phyloP scores from a whole-genome alignment of 2,797 vertebrate genomes.

The Anguilla pacifica region DNA sequence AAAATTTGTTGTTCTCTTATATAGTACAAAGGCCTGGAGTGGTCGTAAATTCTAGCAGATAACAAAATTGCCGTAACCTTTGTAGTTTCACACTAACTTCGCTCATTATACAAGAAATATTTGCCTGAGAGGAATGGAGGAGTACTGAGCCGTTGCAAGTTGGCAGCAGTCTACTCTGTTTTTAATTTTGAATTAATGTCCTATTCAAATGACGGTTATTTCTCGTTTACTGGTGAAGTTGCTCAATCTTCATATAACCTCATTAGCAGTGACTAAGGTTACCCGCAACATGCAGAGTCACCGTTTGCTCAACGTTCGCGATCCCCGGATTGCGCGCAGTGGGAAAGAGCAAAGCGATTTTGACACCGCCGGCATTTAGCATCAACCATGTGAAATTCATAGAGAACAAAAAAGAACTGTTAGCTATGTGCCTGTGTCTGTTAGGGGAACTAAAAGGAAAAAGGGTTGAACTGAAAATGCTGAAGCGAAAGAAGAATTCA shows the following conservation, averaged over 20 bases:
- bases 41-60: background rate
- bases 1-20: constrained; percentile 10
- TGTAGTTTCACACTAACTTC: background rate
- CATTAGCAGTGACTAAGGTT: background rate
- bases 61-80: background rate
- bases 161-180: background rate
- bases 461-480: background rate
- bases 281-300: background rate
- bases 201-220: background rate
- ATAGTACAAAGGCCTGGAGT: background rate
- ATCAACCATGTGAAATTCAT: background rate
- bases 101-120: background rate
- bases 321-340: background rate
- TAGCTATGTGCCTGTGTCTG: background rate
- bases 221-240: background rate
- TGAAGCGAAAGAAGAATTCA: background rate
- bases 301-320: background rate
- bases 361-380: background rate
- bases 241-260: background rate
- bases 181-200: background rate
- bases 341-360: background rate
- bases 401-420: background rate
- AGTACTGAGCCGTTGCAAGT: background rate
- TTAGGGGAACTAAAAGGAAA: background rate
- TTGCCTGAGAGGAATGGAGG: background rate